Base-by-base conservation (phyloP, 1,140 invertebrate species). In the Sarcophaga peregrina region DNA sequence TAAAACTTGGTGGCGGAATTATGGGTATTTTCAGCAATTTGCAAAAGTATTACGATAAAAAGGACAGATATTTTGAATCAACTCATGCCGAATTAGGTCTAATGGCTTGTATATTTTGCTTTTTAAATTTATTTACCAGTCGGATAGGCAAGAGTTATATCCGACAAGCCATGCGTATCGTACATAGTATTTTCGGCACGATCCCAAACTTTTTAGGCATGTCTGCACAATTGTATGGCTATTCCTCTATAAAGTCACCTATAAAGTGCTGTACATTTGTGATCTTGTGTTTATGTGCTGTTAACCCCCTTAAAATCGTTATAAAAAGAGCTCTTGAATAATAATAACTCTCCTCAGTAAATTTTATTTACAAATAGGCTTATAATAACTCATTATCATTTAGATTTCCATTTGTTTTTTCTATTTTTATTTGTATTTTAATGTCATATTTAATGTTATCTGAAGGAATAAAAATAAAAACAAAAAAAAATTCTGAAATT, bases 161-260 rank as follows among this genome's bases (percentile, higher is more conserved):
- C 80, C 84, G 78, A 47, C 82, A 76, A 37, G 82, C 54, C 50
- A n/a, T 81, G 73, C 75, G 58, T 83, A 46, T 87, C 17, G 17
- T 87, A 10, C 88, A 89, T 78, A 86, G 86, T 5, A 85, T 86
- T 37, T 86, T 85, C 5, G 85, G 85, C 13, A 68, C 89, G 25
- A 50, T 84, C 73, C 85, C 86, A 50, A 89, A 89, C 72, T 47
- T 88, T 8, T 58, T 84, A 1, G 84, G 87, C 47, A 89, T 88
- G 87, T 83, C 86, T 9, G 87, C 88, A 0, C 88, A 89, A 84
- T 86, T 88, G 76, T 87, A 84, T n/a, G 85, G 88, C 82, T 89
- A 89, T 80, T 86, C 84, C 86, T 84, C 10, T 15, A 82, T 58
- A 78, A 80, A 52, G 10, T 15, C 6, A 73, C 80, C 3, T 84